phyloP scores from a whole-genome alignment of 2,113 vertebrate species.

The Trochalopteron elliotii region DNA sequence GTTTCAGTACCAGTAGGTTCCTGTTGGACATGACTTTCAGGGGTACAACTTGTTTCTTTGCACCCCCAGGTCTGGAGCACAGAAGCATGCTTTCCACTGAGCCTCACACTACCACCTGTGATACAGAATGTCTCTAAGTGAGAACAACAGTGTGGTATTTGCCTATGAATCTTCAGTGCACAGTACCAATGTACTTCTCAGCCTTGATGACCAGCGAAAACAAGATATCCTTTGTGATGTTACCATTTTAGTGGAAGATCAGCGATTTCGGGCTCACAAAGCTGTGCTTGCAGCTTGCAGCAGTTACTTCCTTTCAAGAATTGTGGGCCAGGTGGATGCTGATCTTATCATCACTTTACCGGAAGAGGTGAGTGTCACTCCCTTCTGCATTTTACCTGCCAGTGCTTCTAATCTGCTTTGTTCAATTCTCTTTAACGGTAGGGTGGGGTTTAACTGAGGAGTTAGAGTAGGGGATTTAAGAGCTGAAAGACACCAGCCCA shows the following conservation, averaged over 20 bases:
- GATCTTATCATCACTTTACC: constrained; percentile 86
- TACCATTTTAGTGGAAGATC: constrained; percentile 85
- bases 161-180: constrained; percentile 81
- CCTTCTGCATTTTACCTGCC: background rate
- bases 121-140: constrained; percentile 79
- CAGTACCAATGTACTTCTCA: constrained; percentile 74
- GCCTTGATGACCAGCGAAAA: constrained; percentile 77
- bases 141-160: constrained; percentile 73
- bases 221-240: constrained; percentile 79
- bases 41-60: background rate
- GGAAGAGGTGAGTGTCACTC: constrained; percentile 80
- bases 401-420: background rate
- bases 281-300: constrained; percentile 92
- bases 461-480: background rate
- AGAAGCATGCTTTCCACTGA: constrained; percentile 78
- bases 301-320: constrained; percentile 84
- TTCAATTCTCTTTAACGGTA: background rate
- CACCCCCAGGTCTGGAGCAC: constrained; percentile 53
- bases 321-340: constrained; percentile 69
- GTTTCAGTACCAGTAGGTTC: background rate
- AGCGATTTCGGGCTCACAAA: constrained; percentile 86
- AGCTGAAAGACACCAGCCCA: background rate
- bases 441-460: background rate
- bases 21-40: background rate
- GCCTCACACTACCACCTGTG: background rate